These are phyloP conservation scores for Neoitamus cyanurus DNA, from an alignment of 2,888 invertebrate genomes.

Conservation along the genomic window DNA sequence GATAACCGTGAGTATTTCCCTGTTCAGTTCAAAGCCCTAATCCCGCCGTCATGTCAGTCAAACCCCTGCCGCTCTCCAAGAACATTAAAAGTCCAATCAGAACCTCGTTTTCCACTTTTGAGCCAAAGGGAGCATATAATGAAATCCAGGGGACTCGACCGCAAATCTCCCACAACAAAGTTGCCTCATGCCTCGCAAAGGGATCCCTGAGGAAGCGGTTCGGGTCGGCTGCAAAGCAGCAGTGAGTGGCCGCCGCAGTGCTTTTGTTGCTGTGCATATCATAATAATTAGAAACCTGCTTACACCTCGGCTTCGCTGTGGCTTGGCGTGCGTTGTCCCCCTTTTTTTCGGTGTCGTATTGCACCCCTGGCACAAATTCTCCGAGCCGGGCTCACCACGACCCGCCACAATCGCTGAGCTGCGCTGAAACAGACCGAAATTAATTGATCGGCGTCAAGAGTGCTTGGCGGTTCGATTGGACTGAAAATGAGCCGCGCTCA, in stretches of 20 bases:
- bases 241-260: background rate
- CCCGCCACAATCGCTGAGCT: background rate
- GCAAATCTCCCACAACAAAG: background rate
- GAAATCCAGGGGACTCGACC: background rate
- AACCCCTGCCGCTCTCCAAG: background rate
- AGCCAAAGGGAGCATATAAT: background rate
- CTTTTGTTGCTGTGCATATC: background rate
- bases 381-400: background rate
- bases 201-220: background rate
- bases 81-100: background rate
- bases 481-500: background rate
- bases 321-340: background rate
- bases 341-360: background rate
- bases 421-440: conserved; percentile 8
- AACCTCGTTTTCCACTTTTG: background rate
- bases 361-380: conserved; percentile 6
- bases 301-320: background rate
- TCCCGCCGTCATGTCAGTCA: background rate
- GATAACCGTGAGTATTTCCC: background rate
- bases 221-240: background rate
- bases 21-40: background rate
- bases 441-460: conserved; percentile 24
- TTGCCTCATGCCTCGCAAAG: background rate
- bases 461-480: background rate
- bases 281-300: background rate